phyloP scores from a whole-genome alignment of 2,113 vertebrate species.

The Halcyon malimbica region DNA sequence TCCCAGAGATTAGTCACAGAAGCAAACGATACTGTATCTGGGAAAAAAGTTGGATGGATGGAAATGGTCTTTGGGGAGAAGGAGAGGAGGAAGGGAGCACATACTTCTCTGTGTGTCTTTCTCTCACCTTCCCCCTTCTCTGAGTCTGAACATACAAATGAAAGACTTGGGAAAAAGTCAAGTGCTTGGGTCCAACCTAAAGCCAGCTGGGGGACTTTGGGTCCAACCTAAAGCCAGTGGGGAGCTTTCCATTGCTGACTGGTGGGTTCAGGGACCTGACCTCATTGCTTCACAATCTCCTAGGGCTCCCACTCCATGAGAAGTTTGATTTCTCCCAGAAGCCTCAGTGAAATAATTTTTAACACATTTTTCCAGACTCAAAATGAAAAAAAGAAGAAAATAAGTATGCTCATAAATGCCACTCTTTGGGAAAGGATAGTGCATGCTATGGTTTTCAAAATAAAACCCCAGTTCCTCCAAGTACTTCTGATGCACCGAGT shows the following conservation, averaged over 20 bases:
- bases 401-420: constrained; percentile 16
- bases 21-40: constrained; percentile 19
- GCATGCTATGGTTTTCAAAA: background rate
- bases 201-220: background rate
- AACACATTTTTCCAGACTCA: constrained; percentile 30
- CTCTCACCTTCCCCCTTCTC: background rate
- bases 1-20: constrained; percentile 32
- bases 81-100: background rate
- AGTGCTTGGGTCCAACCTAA: background rate
- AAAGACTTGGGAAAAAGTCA: background rate
- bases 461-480: background rate
- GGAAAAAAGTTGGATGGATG: background rate
- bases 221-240: background rate
- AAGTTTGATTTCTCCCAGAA: constrained; percentile 22
- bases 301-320: background rate
- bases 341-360: constrained; percentile 3
- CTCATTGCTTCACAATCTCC: fast-evolving
- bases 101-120: background rate
- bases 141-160: background rate
- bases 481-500: background rate
- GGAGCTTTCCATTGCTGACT: background rate
- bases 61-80: background rate
- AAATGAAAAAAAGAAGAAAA: background rate
- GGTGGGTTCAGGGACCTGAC: background rate
- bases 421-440: background rate